These are phyloP conservation scores for Ophioninae sp. DNA, from an alignment of 2,888 invertebrate species.

Conservation along the genomic window DNA sequence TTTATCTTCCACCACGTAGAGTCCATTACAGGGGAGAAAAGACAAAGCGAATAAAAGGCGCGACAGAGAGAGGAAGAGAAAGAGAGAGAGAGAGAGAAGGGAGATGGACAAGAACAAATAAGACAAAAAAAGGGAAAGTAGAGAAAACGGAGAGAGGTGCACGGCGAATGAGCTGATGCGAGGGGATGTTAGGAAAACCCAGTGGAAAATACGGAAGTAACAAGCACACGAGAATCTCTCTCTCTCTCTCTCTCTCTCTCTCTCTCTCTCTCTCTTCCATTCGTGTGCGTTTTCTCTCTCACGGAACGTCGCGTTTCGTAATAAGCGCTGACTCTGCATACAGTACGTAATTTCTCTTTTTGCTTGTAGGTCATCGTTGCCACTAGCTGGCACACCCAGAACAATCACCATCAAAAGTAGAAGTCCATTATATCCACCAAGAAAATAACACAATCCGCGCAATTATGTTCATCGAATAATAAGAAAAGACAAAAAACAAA, in stretches of 20 bases:
- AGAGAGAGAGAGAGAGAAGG: constrained; percentile 4
- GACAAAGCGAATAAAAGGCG: constrained; percentile 30
- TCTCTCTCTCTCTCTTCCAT: constrained; percentile 59
- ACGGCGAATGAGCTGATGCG: constrained; percentile 47
- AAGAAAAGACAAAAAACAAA: not conserved
- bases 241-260: constrained; percentile 56
- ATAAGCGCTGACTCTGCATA: constrained; percentile 63
- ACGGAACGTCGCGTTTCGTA: constrained; percentile 66
- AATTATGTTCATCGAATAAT: not conserved
- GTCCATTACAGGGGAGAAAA: constrained; percentile 51
- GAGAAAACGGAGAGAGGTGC: constrained; percentile 23
- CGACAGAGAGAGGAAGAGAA: not conserved
- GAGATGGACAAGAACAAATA: not conserved
- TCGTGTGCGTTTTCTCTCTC: constrained; percentile 55
- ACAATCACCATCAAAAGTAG: constrained; percentile 39
- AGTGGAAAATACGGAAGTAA: constrained; percentile 54
- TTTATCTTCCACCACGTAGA: constrained; percentile 54
- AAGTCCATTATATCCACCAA: constrained; percentile 9
- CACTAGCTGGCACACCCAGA: constrained; percentile 7
- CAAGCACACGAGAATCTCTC: constrained; percentile 43
- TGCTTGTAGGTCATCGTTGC: constrained; percentile 38
- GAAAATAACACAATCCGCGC: not conserved
- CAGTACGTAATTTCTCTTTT: constrained; percentile 59
- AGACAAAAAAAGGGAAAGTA: not conserved
- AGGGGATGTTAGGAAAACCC: constrained; percentile 41